These are phyloP conservation scores for Bombus haemorrhoidalis DNA, from an alignment of 1,140 invertebrate species.

Conservation along the genomic window DNA sequence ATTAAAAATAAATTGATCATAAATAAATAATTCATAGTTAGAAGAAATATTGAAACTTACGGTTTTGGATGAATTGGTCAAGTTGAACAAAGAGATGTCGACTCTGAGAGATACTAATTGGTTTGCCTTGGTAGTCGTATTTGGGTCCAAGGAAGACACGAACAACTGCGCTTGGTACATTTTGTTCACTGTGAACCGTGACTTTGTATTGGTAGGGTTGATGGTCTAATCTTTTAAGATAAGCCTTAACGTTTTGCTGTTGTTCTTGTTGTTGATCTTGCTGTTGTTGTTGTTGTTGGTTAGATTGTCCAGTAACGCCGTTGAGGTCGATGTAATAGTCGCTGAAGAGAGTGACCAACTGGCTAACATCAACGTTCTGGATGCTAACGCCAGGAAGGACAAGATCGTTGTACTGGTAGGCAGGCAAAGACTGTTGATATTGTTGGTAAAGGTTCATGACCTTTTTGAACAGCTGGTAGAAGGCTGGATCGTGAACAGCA, in stretches of 20 bases:
- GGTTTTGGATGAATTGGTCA: slow-evolving; percentile 87
- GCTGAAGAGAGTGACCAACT: slow-evolving; percentile 85
- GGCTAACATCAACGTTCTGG: slow-evolving; percentile 85
- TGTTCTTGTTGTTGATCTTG: slow-evolving; percentile 46
- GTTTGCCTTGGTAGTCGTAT: slow-evolving; percentile 83
- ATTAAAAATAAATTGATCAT: not conserved
- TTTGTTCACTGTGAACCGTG: slow-evolving; percentile 81
- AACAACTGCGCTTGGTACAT: slow-evolving; percentile 77
- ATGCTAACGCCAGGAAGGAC: slow-evolving; percentile 86
- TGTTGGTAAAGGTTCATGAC: slow-evolving; percentile 81
- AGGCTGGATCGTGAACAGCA: slow-evolving; percentile 82
- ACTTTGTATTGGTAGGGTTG: slow-evolving; percentile 85
- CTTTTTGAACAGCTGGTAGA: slow-evolving; percentile 82
- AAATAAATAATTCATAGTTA: not conserved
- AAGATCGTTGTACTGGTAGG: slow-evolving; percentile 86
- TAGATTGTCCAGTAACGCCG: slow-evolving; percentile 58
- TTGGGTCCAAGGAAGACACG: slow-evolving; percentile 85
- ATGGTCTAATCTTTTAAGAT: slow-evolving; percentile 85
- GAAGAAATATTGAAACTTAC: slow-evolving; percentile 65
- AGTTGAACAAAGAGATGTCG: slow-evolving; percentile 86
- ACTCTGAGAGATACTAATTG: slow-evolving; percentile 84
- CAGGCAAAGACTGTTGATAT: slow-evolving; percentile 84
- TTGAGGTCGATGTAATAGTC: slow-evolving; percentile 83
- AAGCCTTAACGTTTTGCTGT: slow-evolving; percentile 74
- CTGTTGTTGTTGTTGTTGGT: slow-evolving; percentile 41